These are phyloP conservation scores for Formica aserva DNA, from an alignment of 2,888 invertebrate genomes.

Conservation along the genomic window DNA sequence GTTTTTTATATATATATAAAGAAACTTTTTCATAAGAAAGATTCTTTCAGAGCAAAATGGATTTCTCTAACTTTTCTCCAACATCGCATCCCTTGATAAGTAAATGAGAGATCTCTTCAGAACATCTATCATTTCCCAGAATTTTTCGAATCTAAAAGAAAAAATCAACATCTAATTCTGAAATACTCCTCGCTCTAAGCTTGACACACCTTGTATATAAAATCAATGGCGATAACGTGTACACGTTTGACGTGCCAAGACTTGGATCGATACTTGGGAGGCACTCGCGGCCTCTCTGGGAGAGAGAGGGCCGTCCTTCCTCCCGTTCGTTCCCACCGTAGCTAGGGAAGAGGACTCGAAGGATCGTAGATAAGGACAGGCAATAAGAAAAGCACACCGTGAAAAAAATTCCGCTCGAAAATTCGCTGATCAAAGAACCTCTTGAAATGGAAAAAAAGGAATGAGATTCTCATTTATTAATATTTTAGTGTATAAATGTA, in stretches of 20 bases:
- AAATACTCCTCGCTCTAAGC: constrained; percentile 16
- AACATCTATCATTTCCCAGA: neutral
- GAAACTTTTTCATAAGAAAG: neutral
- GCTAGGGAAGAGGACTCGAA: constrained; percentile 19
- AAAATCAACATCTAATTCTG: constrained; percentile 13
- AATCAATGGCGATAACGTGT: constrained; percentile 65
- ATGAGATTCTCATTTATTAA: neutral
- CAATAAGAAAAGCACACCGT: constrained; percentile 33
- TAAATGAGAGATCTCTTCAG: neutral
- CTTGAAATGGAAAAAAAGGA: constrained; percentile 30
- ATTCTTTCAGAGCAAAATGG: neutral
- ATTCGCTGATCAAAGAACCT: constrained; percentile 42
- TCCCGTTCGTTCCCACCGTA: constrained; percentile 36
- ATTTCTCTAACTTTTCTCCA: neutral
- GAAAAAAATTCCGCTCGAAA: constrained; percentile 19
- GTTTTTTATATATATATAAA: too few relatives aligned
- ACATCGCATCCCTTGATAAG: neutral
- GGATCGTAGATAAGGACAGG: constrained; percentile 40
- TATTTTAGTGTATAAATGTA: neutral
- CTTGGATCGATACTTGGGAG: constrained; percentile 69
- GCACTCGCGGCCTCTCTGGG: constrained; percentile 50
- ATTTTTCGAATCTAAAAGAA: neutral
- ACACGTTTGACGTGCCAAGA: constrained; percentile 64
- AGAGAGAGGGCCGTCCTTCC: constrained; percentile 58
- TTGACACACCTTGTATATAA: constrained; percentile 51